These are phyloP conservation scores for Potamarius usumacintae DNA, from an alignment of 2,113 vertebrate species.

Conservation along the genomic window DNA sequence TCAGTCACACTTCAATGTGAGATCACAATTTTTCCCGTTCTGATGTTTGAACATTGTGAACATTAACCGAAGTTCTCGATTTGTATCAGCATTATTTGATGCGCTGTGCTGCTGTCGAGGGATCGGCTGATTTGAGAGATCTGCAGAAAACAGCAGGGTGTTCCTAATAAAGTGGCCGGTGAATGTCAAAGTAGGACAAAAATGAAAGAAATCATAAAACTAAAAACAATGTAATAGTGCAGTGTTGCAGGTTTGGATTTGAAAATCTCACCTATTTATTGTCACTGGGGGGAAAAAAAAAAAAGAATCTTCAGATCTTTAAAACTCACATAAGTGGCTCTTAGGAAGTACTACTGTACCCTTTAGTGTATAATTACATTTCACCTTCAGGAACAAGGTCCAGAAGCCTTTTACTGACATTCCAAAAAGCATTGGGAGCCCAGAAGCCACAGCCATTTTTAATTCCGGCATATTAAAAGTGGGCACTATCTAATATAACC, in stretches of 20 bases:
- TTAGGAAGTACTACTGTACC: not conserved
- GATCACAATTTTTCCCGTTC: too few species aligned
- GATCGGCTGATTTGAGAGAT: too few species aligned
- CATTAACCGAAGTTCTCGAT: too few species aligned
- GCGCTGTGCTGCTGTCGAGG: too few species aligned
- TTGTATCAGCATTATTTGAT: too few species aligned
- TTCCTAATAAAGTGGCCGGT: too few species aligned
- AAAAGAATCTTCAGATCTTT: not conserved
- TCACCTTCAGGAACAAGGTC: not conserved
- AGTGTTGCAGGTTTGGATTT: not conserved
- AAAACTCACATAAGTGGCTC: not conserved
- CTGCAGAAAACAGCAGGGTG: too few species aligned
- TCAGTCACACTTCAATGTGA: too few species aligned
- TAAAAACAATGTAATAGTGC: not conserved
- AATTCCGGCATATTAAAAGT: not conserved
- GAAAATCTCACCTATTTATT: not conserved
- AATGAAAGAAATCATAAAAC: not conserved
- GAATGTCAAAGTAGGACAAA: too few species aligned
- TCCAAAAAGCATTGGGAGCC: not conserved
- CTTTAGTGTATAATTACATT: not conserved
- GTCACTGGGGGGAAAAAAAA: not conserved
- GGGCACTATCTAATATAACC: not conserved
- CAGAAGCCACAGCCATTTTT: not conserved
- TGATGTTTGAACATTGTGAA: too few species aligned
- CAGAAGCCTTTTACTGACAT: not conserved